Conservation (phyloP, 2,888 invertebrate species). For the Scaptomyza caliginosa region DNA sequence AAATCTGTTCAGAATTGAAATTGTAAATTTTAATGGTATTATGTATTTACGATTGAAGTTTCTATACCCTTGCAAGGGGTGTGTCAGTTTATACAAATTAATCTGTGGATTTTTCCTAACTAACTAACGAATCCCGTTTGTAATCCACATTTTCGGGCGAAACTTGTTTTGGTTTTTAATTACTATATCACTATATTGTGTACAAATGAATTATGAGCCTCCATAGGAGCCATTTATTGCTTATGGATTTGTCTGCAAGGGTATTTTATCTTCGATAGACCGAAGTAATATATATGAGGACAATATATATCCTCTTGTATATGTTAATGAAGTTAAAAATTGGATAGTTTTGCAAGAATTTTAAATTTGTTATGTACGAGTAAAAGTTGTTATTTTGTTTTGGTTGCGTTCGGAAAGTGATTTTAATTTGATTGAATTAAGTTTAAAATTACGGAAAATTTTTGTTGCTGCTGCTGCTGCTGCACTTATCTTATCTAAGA, state of each 20-base stretch:
- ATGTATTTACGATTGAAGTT: slow-evolving; percentile 16
- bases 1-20: slow-evolving; percentile 34
- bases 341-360: slow-evolving; percentile 45
- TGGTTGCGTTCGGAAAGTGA: slow-evolving; percentile 6
- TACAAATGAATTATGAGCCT: neutral
- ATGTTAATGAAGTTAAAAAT: slow-evolving; percentile 54
- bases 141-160: neutral
- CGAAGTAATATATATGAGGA: too few relatives aligned
- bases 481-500: slow-evolving; percentile 21
- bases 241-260: neutral
- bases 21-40: slow-evolving; percentile 30
- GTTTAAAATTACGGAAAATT: slow-evolving; percentile 56
- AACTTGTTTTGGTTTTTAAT: neutral
- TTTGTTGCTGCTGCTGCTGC: slow-evolving; percentile 25
- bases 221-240: slow-evolving; percentile 10
- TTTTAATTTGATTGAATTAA: slow-evolving; percentile 55
- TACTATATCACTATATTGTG: neutral
- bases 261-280: slow-evolving; percentile 8
- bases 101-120: neutral
- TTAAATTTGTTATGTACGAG: slow-evolving; percentile 43
- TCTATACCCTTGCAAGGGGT: neutral
- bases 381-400: slow-evolving; percentile 28
- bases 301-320: neutral
- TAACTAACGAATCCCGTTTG: neutral
- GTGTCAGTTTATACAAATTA: too few relatives aligned